These are phyloP conservation scores for Eilema depressum DNA, from an alignment of 2,888 invertebrate species.

Conservation along the genomic window DNA sequence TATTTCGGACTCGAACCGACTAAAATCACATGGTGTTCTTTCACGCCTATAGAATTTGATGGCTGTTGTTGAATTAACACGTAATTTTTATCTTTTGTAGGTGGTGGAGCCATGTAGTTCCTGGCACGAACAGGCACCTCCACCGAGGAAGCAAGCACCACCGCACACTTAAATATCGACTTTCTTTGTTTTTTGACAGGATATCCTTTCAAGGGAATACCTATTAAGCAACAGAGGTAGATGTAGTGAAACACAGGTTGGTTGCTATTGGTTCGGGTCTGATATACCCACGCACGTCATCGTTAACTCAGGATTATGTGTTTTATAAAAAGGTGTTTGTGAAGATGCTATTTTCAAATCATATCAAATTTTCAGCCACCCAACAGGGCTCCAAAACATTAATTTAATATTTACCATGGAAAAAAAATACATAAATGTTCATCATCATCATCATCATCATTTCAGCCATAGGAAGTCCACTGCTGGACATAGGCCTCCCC, in stretches of 20 bases:
- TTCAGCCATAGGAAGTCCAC: too few relatives aligned
- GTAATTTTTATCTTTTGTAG: neutral
- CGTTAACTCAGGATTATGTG: neutral
- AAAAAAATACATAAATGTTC: neutral
- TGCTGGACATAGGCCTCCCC: too few relatives aligned
- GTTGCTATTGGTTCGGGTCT: neutral
- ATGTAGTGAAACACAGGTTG: neutral
- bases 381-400: too few relatives aligned
- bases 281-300: neutral
- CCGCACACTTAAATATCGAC: neutral
- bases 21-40: too few relatives aligned
- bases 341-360: too few relatives aligned
- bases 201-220: too few relatives aligned
- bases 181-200: neutral
- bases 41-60: too few relatives aligned
- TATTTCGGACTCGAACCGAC: too few relatives aligned
- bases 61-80: neutral
- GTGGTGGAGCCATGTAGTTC: neutral
- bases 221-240: neutral
- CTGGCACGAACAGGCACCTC: neutral
- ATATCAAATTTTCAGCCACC: too few relatives aligned
- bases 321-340: too few relatives aligned
- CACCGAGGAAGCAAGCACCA: neutral
- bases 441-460: too few relatives aligned
- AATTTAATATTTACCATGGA: neutral